Percentiles rank a stretch among this genome's conserved stretches.
These are phyloP conservation scores for Chaetogeoica ovagalla DNA, from an alignment of 2,888 invertebrate species.

Conservation along the genomic window DNA sequence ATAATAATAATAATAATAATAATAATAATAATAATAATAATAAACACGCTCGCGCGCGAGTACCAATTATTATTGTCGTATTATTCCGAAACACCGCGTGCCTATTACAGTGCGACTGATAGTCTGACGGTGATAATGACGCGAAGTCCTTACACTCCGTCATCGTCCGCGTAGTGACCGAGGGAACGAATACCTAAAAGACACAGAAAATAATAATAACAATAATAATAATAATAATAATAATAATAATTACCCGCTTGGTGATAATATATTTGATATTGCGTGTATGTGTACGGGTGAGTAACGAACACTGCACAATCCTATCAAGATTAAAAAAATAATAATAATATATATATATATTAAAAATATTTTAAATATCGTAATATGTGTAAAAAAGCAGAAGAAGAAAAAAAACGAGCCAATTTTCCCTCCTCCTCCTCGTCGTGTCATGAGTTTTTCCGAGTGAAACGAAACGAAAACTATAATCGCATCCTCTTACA, in stretches of 20 bases:
- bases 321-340: conserved; percentile 24
- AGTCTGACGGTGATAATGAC: background rate
- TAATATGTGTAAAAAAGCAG: background rate
- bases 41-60: background rate
- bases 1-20: background rate
- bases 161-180: no score
- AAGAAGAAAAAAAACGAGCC: background rate
- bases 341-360: background rate
- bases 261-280: background rate
- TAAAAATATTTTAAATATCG: no score
- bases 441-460: conserved; percentile 30
- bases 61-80: conserved; percentile 13
- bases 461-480: conserved; percentile 53
- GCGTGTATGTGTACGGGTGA: background rate
- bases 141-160: no score
- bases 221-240: conserved; percentile 13
- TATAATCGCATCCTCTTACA: conserved; percentile 36
- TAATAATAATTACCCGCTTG: conserved; percentile 13
- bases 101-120: background rate
- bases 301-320: conserved; percentile 27
- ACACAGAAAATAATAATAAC: background rate
- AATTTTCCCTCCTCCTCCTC: conserved; percentile 13
- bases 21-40: no score
- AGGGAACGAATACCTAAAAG: background rate
- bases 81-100: conserved; percentile 24